A percentile compares a stretch with the other conserved stretches of the same genome.
Evolutionary conservation across 2,113 vertebrate genomes (phyloP).

Genomic region (Tangachromis dhanisi): DNA sequence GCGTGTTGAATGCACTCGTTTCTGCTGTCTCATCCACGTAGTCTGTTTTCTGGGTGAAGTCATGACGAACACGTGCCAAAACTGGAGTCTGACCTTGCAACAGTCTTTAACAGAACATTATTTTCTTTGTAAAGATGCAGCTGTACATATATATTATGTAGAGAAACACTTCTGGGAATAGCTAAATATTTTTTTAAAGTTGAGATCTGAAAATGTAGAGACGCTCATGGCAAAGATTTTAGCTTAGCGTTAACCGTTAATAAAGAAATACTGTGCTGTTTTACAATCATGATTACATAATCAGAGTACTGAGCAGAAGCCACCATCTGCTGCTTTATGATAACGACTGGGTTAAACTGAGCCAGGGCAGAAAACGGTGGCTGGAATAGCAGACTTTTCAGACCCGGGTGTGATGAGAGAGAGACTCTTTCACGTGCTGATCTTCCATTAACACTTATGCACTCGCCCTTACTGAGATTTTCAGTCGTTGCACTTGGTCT

Average conservation of each 20-base stretch:
- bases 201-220: conserved; percentile 23
- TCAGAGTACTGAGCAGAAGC: background rate
- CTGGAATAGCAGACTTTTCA: background rate
- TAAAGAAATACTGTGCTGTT: conserved; percentile 28
- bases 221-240: background rate
- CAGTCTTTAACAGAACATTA: conserved; percentile 34
- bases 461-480: conserved; percentile 32
- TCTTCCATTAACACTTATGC: conserved; percentile 62
- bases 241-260: background rate
- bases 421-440: conserved; percentile 2
- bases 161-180: conserved; percentile 41
- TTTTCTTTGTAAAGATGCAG: conserved; percentile 48
- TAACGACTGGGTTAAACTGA: background rate
- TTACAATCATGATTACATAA: conserved; percentile 34
- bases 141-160: conserved; percentile 52
- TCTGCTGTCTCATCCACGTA: background rate
- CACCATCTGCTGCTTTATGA: background rate
- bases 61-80: conserved; percentile 52
- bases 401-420: background rate
- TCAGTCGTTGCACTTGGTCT: conserved; percentile 27
- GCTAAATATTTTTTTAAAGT: conserved; percentile 65
- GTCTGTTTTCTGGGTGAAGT: background rate
- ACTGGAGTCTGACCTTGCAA: conserved; percentile 34
- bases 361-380: background rate
- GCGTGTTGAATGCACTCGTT: background rate